Evolutionary conservation across 2,888 invertebrate species (phyloP), one percentile per base, ranked within the genome.

Genomic region (Agrotis clavis): DNA sequence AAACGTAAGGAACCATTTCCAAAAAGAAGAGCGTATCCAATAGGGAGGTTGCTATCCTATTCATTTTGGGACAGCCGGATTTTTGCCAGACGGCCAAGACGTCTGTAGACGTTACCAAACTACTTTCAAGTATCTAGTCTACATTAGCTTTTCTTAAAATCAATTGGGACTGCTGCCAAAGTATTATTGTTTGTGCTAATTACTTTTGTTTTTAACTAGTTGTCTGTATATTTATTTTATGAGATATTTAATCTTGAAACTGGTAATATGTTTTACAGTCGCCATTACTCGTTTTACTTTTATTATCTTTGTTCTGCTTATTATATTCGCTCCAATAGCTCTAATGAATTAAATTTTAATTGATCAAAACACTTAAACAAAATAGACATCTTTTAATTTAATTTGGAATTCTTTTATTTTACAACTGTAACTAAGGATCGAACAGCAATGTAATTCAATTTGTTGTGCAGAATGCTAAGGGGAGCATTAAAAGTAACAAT

Each of bases 151-250:
- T 72, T 73, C 67, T 63, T 75, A 63, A 67, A 82, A 80, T 80
- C 71, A 83, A 80, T 78, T 68, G 81, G 81, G 71, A 67, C 56
- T 63, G 19, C 65, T 78, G 76, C 83, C 79, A 81, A 83, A 71
- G 54, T 67, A 59, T 67, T 69, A 73, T 75, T 62, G 67, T 73
- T 70, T 66, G 66, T 48, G 35, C 56, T 80, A 79, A 82, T 79
- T 76, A 65, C 35, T 67, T 66, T 63, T 25, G 41, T 63, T 79
- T 63, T 79, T 60, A 48, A 41, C 21, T 54, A 64, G 18, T 45
- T 45, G 16, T 67, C 19, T 48, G 50, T 62, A 47, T 30, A 13
- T 71, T 53, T n/a, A 13, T 71, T 67, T 50, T 13, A 67, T 35
- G 18, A 48, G 18, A 14, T 35, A 47, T 35, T 57, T 41, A 19